These are phyloP conservation scores for Forficula auricularia DNA, from an alignment of 1,140 invertebrate species.

Conservation along the genomic window DNA sequence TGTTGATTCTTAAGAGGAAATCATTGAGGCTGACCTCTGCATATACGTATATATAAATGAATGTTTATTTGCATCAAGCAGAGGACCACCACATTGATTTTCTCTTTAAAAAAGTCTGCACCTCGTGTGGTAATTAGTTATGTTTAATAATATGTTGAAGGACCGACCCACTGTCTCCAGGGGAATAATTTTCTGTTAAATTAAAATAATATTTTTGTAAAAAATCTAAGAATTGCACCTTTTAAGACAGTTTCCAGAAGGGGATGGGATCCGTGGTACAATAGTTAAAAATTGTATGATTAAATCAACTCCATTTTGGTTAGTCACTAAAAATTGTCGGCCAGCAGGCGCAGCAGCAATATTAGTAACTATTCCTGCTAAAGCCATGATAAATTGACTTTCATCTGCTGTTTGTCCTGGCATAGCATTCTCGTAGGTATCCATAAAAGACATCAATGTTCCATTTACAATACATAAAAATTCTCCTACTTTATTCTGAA, in stretches of 20 bases:
- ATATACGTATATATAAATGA: too few species aligned
- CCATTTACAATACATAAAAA: slow-evolving; percentile 24
- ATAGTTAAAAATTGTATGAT: slow-evolving; percentile 20
- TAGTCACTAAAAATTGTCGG: slow-evolving; percentile 23
- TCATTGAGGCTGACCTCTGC: too few species aligned
- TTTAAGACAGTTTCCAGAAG: slow-evolving; percentile 17
- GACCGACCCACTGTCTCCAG: too few species aligned
- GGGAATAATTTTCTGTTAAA: background rate
- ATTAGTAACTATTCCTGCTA: slow-evolving; percentile 26
- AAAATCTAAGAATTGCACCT: slow-evolving; percentile 11
- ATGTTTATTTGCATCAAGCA: too few species aligned
- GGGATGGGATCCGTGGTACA: slow-evolving; percentile 18
- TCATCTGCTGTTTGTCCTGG: slow-evolving; percentile 22
- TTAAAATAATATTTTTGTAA: background rate
- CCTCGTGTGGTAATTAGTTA: too few species aligned
- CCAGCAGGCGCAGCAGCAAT: slow-evolving; percentile 24
- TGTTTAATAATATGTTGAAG: too few species aligned
- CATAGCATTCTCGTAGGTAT: slow-evolving; percentile 20
- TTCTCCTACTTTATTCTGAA: slow-evolving; percentile 23
- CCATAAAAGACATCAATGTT: slow-evolving; percentile 25
- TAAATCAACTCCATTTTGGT: slow-evolving; percentile 21
- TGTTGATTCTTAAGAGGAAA: too few species aligned
- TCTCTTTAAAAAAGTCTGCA: too few species aligned
- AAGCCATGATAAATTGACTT: slow-evolving; percentile 24
- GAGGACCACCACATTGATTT: too few species aligned